These are phyloP conservation scores for Hypomecis atomaria DNA, from an alignment of 2,888 invertebrate species.

Conservation along the genomic window DNA sequence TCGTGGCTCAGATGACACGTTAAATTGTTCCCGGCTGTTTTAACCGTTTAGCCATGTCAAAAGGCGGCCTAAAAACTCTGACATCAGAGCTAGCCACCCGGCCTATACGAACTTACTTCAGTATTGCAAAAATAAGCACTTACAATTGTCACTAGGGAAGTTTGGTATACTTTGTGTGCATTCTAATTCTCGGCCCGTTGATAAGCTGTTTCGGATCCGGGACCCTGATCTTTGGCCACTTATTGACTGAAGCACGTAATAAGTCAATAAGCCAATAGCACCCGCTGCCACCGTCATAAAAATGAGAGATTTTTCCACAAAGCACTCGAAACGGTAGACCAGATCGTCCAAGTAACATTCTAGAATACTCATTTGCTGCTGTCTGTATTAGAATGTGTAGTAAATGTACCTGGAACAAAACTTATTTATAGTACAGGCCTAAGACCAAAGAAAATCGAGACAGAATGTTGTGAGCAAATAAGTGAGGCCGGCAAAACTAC, in stretches of 20 bases:
- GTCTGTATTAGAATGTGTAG: constrained; percentile 64
- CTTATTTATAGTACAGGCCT: constrained; percentile 2
- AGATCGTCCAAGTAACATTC: constrained; percentile 66
- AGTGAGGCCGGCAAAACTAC: too few relatives aligned
- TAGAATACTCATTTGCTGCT: constrained; percentile 59
- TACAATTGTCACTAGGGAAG: constrained; percentile 22
- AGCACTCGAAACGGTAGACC: constrained; percentile 62
- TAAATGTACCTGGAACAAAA: constrained; percentile 70
- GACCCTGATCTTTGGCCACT: neutral
- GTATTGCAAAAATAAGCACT: neutral
- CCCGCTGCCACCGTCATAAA: constrained; percentile 58
- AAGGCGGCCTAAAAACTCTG: too few relatives aligned
- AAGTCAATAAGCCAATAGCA: constrained; percentile 52
- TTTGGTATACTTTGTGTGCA: constrained; percentile 12
- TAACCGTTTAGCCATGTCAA: neutral
- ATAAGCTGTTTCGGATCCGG: neutral
- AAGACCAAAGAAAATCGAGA: too few relatives aligned
- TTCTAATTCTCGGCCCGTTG: neutral
- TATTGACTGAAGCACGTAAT: constrained; percentile 53
- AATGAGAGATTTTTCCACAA: constrained; percentile 62
- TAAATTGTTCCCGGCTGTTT: too few relatives aligned
- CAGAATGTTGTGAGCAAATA: too few relatives aligned
- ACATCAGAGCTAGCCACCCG: too few relatives aligned
- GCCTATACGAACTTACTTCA: neutral
- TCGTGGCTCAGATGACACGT: too few relatives aligned